Evolutionary conservation across 2,888 invertebrate species (phyloP).

Genomic region (Tenthredo mesomela): DNA sequence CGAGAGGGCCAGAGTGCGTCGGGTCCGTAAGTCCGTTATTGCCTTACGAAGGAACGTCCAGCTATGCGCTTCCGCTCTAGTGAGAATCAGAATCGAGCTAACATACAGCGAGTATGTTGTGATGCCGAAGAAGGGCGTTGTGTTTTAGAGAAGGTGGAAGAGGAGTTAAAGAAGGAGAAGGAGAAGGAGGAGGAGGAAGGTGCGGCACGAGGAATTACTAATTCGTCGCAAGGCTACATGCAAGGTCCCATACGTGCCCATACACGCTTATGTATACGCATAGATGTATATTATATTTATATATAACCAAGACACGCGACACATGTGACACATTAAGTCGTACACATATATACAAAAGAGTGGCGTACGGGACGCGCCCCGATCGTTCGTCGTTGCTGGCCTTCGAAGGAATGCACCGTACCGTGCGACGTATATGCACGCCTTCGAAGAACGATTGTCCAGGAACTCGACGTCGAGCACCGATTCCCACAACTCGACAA

Average conservation of each 20-base stretch:
- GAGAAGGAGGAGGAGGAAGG: slow-evolving; percentile 7
- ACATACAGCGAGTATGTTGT: slow-evolving; percentile 31
- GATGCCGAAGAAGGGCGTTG: slow-evolving; percentile 47
- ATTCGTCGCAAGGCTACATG: slow-evolving; percentile 45
- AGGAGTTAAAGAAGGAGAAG: slow-evolving; percentile 7
- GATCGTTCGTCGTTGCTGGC: slow-evolving; percentile 19
- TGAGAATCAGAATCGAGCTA: slow-evolving; percentile 60
- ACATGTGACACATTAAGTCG: not conserved
- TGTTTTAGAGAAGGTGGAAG: slow-evolving; percentile 21
- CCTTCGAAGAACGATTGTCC: slow-evolving; percentile 34
- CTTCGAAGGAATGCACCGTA: slow-evolving; percentile 50
- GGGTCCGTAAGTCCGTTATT: slow-evolving; percentile 63
- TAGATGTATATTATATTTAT: not conserved
- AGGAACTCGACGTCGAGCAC: slow-evolving; percentile 23
- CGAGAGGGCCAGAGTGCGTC: slow-evolving; percentile 58
- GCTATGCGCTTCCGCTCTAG: slow-evolving; percentile 68
- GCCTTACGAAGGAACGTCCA: slow-evolving; percentile 64
- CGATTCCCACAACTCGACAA: slow-evolving; percentile 36
- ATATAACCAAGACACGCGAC: not conserved
- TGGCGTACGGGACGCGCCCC: not conserved
- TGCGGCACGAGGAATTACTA: slow-evolving; percentile 36
- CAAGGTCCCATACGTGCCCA: slow-evolving; percentile 33
- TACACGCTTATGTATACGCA: not conserved
- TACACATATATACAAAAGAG: not conserved
- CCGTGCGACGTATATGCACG: not conserved